phyloP scores from a whole-genome alignment of 2,797 vertebrate genomes.

The Prionace glauca region DNA sequence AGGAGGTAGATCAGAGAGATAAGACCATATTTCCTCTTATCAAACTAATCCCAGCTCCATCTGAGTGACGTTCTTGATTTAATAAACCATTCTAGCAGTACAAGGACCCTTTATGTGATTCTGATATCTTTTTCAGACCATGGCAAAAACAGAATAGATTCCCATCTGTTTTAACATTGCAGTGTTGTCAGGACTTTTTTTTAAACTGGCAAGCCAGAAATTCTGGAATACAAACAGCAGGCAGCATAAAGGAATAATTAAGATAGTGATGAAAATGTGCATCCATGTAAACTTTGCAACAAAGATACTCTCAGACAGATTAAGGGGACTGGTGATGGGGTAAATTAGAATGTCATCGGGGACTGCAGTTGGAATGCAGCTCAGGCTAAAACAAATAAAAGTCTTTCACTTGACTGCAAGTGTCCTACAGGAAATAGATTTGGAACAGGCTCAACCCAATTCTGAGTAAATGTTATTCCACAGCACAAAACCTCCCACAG shows the following conservation, averaged over 20 bases:
- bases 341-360: background rate
- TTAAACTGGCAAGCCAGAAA: background rate
- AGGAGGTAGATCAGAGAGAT: background rate
- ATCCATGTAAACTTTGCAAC: background rate
- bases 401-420: slow-evolving; percentile 1
- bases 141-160: slow-evolving; percentile 24
- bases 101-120: slow-evolving; percentile 16
- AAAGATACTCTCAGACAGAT: background rate
- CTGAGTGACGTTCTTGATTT: slow-evolving; percentile 14
- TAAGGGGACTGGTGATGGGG: background rate
- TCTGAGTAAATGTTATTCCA: slow-evolving; percentile 18
- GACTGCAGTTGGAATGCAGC: background rate
- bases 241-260: background rate
- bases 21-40: slow-evolving; percentile 28
- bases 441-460: background rate
- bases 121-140: slow-evolving; percentile 20
- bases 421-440: slow-evolving; percentile 6
- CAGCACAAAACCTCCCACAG: background rate
- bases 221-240: background rate
- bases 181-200: background rate
- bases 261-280: background rate
- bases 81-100: background rate
- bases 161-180: slow-evolving; percentile 16
- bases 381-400: slow-evolving; percentile 1
- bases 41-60: background rate